A percentile compares a stretch with the other conserved stretches of the same genome.
Evolutionary conservation across 1,140 invertebrate genomes (phyloP).

Genomic region (Eupeodes corollae): DNA sequence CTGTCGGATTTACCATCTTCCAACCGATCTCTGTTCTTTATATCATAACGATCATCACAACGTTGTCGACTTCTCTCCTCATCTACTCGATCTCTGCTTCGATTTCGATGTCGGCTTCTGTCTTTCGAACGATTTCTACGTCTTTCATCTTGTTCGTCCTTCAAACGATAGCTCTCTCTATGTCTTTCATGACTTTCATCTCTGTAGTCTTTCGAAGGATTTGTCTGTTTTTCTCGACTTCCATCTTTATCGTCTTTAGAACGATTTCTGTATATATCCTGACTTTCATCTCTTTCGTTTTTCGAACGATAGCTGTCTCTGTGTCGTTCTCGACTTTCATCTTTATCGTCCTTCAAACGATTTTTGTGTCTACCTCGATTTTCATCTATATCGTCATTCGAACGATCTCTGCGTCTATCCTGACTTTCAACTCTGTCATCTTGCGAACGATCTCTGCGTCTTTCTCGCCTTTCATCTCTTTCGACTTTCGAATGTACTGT

Average conservation of each 20-base stretch:
- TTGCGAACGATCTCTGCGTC: neutral
- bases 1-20: no score
- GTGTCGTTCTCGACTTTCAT: neutral
- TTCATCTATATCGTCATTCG: neutral
- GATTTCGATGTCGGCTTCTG: neutral
- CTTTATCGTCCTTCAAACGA: neutral
- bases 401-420: neutral
- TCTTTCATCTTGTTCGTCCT: no score
- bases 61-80: neutral
- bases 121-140: no score
- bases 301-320: neutral
- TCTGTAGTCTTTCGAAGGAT: neutral
- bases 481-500: neutral
- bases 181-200: neutral
- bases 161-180: no score
- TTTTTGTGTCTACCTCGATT: neutral
- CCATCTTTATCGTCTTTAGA: no score
- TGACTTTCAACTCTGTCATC: neutral
- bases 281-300: no score
- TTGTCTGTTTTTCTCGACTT: no score
- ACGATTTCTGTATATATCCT: no score
- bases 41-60: neutral
- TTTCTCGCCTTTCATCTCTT: neutral
- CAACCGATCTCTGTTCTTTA: neutral
- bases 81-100: neutral